Evolutionary conservation across 2,113 vertebrate genomes (phyloP), one percentile per base, ranked within the genome.

Genomic region (Illadopsis cleaveri): DNA sequence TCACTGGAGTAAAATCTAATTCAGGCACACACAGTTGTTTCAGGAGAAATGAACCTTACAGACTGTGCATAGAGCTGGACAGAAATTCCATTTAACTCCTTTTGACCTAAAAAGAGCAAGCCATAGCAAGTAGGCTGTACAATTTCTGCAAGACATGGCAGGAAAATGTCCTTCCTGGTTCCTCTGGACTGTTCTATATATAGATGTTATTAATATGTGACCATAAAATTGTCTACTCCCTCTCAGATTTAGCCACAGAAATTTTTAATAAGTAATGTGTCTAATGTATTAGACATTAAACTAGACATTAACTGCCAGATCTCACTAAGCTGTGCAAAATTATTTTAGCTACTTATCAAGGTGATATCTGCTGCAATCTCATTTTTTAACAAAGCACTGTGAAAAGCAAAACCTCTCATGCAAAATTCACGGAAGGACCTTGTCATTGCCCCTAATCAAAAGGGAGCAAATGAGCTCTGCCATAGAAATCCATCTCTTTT

Each of bases 291-390:
- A 61, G 60, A 57, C 72, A 89, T 73, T 94, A 89, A 95, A 54
- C 28, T 40, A 53, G 60, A 81, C 51, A 83, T 86, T 72, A 91
- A 28, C 72, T 87, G 69, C 56, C 64, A 89, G 48, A 47, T 28
- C 48, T 87, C 50, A 50, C 54, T 82, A 70, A 33, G 40, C 28
- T 61, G 35, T 19, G 22, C 28, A 85, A 64, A 91, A 91, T 90
- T 72, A 80, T 68, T 96, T 82, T 64, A 95, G 70, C 64, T 61
- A 77, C 72, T 95, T 79, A 85, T 53, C 65, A 93, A 94, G 73
- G 73, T 85, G 78, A 13, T 90, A 72, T 44, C 82, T 80, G 42
- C 54, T 23, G 40, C 60, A 75, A 71, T 75, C 83, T 95, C 64
- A 51, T 82, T 83, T 93, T 84, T 84, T 75, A 81, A 37, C 37